Base-by-base conservation (phyloP, 2,888 invertebrate genomes). In the Ctena decussata region DNA sequence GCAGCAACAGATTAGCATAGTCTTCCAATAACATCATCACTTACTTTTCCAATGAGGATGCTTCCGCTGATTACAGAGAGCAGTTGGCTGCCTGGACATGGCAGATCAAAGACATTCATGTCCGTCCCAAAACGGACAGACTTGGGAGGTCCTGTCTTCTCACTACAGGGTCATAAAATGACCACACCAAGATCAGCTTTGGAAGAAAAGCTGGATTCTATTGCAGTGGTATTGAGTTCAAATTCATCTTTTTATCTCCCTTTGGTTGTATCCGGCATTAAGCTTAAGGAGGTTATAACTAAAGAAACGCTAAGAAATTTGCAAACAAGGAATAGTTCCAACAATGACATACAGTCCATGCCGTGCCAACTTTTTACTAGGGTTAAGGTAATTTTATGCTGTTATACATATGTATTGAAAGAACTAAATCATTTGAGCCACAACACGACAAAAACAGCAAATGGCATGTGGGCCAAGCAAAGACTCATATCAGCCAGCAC, bases 81-180 rank as follows among this genome's bases (percentile, higher is more conserved):
- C 24, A 46, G 70, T 49, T 80, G 75, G 74, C 30, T 60, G 27
- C 49, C 70, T 1, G 30, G 35, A 18, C 65, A 65, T 18, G 35
- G 35, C 2, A 77, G 44, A 32, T 39, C 73, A n/a, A 84, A 84
- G n/a, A 65, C 84, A 0, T 46, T 65, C 1, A 41, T 49, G 6
- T 74, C 82, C 1, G 80, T 85, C 3, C 80, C 85, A 30, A 60
- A 44, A 35, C 46, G 80, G 30, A 44, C 74, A 37, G 83, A 85
- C 41, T 30, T 82, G 1, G 71, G 32, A 46, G 87, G 73, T 21
- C 88, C 85, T 1, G 11, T 77, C 27, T 88, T 91, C 60, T 85
- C 87, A 75, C 60, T 91, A 12, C 88, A 44, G 21, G 91, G 91
- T 35, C 87, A 88, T 15, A 84, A 84, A 53, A 88, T 91, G 90